phyloP scores from a whole-genome alignment of 2,888 invertebrate genomes.

The Sinotaia quadrata region DNA sequence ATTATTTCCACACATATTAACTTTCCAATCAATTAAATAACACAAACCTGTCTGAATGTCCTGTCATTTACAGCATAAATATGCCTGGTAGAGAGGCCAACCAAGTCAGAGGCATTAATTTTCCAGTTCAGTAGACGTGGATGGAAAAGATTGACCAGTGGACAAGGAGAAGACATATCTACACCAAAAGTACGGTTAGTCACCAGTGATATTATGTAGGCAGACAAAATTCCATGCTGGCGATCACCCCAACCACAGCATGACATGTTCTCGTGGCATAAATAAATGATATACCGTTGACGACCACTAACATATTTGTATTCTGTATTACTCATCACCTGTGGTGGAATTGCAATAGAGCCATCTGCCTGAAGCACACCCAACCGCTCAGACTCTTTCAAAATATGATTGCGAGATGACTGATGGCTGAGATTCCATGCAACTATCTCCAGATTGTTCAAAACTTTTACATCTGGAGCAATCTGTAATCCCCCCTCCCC shows the following conservation, averaged over 20 bases:
- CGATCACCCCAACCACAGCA: constrained; percentile 48
- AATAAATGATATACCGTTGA: constrained; percentile 37
- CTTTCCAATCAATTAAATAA: no score
- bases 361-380: constrained; percentile 8
- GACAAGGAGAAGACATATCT: constrained; percentile 42
- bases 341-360: constrained; percentile 16
- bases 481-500: background rate
- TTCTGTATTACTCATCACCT: background rate
- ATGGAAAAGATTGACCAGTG: constrained; percentile 34
- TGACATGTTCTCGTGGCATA: constrained; percentile 38
- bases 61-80: constrained; percentile 38
- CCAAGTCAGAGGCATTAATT: constrained; percentile 29
- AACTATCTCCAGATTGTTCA: constrained; percentile 23
- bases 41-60: constrained; percentile 30
- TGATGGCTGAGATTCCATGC: constrained; percentile 11
- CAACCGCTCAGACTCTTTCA: constrained; percentile 13
- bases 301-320: background rate
- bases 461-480: background rate
- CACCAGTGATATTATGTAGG: constrained; percentile 40
- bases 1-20: no score
- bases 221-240: constrained; percentile 45
- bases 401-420: background rate
- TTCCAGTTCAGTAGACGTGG: constrained; percentile 42
- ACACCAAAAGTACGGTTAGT: constrained; percentile 45
- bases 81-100: constrained; percentile 34